phyloP scores from a whole-genome alignment of 1,140 invertebrate species.

The Heliconius melpomene region DNA sequence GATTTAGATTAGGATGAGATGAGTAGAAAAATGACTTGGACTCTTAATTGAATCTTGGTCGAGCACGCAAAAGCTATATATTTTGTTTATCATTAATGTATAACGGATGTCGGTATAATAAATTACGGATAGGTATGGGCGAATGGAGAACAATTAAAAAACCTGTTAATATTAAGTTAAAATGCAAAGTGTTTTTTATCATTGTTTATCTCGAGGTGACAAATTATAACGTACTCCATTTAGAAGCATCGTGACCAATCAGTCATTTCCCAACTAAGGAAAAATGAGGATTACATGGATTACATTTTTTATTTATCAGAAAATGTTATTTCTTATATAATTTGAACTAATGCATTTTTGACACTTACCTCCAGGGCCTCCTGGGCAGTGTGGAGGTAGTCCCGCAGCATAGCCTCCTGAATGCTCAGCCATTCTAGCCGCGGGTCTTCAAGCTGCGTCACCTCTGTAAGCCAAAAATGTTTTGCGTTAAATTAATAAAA shows the following conservation, averaged over 20 bases:
- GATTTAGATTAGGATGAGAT: conserved; percentile 36
- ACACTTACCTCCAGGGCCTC: conserved; percentile 93
- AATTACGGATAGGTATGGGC: conserved; percentile 20
- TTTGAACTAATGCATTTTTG: not conserved
- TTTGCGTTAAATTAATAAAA: not conserved
- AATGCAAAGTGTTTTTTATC: no score
- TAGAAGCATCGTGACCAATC: no score
- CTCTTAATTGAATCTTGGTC: conserved; percentile 29
- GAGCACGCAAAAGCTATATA: conserved; percentile 31
- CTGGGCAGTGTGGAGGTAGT: conserved; percentile 96
- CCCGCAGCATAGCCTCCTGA: conserved; percentile 97
- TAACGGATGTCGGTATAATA: conserved; percentile 31
- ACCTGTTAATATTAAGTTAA: not conserved
- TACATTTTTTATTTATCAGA: no score
- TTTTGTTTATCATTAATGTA: conserved; percentile 36
- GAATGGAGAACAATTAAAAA: not conserved
- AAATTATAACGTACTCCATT: no score
- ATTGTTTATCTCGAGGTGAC: no score
- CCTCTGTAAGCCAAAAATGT: conserved; percentile 84
- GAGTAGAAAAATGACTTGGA: conserved; percentile 35
- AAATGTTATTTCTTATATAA: no score
- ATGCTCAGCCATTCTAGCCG: conserved; percentile 96
- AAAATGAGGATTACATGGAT: no score
- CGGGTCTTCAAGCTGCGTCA: conserved; percentile 97
- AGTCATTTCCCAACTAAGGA: no score